Conservation (phyloP, 2,113 vertebrate genomes). For the Crotalus horridus region DNA sequence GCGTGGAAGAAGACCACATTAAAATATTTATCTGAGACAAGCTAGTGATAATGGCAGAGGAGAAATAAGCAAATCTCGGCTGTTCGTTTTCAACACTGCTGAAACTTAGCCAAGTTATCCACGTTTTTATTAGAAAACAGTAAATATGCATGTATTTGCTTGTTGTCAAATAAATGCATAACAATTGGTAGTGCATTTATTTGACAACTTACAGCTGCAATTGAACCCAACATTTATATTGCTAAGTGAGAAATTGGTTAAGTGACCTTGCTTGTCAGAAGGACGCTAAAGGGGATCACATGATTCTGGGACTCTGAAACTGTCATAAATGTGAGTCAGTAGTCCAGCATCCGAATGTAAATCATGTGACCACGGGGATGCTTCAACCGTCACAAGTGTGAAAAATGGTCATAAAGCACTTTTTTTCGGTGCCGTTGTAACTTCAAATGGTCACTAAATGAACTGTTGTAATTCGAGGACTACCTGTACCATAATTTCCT, state of each 20-base stretch:
- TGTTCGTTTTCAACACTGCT: not conserved
- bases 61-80: not conserved
- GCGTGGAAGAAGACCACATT: not conserved
- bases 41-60: no score
- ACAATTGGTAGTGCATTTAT: not conserved
- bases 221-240: not conserved
- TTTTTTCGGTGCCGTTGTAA: not conserved
- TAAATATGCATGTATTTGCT: not conserved
- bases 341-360: not conserved
- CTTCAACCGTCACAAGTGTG: not conserved
- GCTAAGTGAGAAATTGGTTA: not conserved
- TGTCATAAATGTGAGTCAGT: not conserved
- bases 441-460: not conserved
- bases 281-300: not conserved
- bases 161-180: not conserved
- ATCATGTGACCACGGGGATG: not conserved
- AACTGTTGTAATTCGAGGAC: not conserved
- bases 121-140: not conserved
- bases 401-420: not conserved
- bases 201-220: not conserved
- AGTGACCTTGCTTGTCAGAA: not conserved
- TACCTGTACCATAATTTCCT: no score
- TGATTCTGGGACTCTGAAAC: not conserved
- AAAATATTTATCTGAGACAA: not conserved
- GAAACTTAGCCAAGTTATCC: not conserved